Evolutionary conservation across 2,113 vertebrate genomes (phyloP).

Genomic region (Erythrocebus patas): DNA sequence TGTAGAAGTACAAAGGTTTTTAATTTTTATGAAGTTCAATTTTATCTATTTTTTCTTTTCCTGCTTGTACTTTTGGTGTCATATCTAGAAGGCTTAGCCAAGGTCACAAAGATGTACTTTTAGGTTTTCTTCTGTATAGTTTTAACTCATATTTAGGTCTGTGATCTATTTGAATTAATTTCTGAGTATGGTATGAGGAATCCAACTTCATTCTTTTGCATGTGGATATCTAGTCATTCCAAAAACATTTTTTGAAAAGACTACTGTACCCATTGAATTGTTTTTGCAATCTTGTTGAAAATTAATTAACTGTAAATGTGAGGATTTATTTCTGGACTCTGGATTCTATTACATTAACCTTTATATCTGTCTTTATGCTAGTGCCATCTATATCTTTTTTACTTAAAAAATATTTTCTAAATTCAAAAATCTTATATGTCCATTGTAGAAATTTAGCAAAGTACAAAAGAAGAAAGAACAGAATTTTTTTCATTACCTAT

Average conservation of each 20-base stretch:
- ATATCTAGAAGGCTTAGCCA: not conserved
- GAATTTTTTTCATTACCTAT: not conserved
- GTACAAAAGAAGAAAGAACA: not conserved
- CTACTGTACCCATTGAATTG: not conserved
- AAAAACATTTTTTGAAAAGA: constrained; percentile 4
- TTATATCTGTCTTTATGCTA: not conserved
- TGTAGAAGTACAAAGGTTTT: not conserved
- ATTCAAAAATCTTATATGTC: not conserved
- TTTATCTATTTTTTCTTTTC: not conserved
- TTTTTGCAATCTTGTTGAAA: not conserved
- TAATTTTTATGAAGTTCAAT: not conserved
- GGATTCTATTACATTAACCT: not conserved
- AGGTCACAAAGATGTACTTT: not conserved
- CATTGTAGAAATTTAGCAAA: not conserved
- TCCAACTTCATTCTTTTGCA: not conserved
- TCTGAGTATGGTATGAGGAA: not conserved
- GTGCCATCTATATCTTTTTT: not conserved
- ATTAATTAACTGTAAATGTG: not conserved
- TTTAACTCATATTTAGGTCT: not conserved
- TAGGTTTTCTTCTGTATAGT: not conserved
- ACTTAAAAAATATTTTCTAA: not conserved
- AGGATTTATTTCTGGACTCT: not conserved
- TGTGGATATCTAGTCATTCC: not conserved
- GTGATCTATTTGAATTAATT: not conserved
- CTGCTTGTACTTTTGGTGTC: not conserved